Base-by-base conservation (phyloP, 2,113 vertebrate species). In the Octodon degus region DNA sequence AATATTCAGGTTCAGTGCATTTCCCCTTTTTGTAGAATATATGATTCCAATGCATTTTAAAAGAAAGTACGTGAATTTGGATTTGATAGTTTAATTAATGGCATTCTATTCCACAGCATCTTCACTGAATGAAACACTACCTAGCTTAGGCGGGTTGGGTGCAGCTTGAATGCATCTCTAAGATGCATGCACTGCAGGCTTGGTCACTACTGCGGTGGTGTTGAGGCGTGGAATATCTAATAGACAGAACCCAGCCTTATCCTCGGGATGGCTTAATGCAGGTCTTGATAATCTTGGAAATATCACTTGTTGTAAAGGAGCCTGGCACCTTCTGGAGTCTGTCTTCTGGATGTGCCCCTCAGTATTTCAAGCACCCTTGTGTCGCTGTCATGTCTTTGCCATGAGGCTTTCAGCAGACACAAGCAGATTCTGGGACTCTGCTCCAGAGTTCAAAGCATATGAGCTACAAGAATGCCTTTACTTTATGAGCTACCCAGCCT, bases 11-110 rank as follows among this genome's bases (percentile, higher is more conserved):
- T 47, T 84, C 24, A 87, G 47, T 68, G 50, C 13, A 79, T 58
- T 67, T 67, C 12, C 67, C n/a, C 87, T 93, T 88, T 60, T 74
- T 91, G 76, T 90, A 74, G 37, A 80, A 37, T 88, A 47, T 10
- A 27, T 9, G 12, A 74, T 3, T 20, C 40, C 77, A 76, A 86
- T 91, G 89, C 5, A 68, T 81, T 93, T 94, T 74, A 53, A 86
- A 92, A n/a, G 11, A 37, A 77, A 40, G 50, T 22, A 40, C 53
- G 17, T 50, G 27, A 19, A 70, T 90, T 58, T 70, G 60, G 25
- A 87, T 87, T 86, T 67, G 47, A 9, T 60, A 72, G 19, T 80
- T 86, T 93, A 90, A 65, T 19, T 87, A 90, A 72, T 9, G 25
- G 25, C 22, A 53, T 91, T 77, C 50, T 22, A 11, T 65, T 74